Conservation (phyloP, 2,113 vertebrate species). For the Gymnorhina tibicen region DNA sequence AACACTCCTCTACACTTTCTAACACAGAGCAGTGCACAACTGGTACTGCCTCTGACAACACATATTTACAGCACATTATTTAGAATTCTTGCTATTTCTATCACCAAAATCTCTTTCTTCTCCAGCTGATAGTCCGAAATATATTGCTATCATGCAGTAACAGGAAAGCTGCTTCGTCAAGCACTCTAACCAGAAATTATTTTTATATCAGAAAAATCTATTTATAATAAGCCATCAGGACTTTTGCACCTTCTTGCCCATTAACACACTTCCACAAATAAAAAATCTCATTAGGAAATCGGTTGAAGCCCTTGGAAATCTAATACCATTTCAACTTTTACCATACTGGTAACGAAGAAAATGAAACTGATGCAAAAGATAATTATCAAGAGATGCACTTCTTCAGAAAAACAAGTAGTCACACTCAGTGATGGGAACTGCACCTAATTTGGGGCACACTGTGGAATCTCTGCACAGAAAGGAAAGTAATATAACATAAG, state of each 20-base stretch:
- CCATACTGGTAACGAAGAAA: not conserved
- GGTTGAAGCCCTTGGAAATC: not conserved
- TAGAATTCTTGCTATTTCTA: not conserved
- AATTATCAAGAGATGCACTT: not conserved
- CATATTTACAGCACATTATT: not conserved
- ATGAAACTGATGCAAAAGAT: not conserved
- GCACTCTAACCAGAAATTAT: not conserved
- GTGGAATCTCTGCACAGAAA: not conserved
- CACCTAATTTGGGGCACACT: not conserved
- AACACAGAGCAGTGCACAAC: not conserved
- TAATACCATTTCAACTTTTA: not conserved
- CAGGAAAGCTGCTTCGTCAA: not conserved
- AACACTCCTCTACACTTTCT: not conserved
- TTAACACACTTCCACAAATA: not conserved
- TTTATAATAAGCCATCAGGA: not conserved
- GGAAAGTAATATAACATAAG: not conserved
- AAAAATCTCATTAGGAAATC: not conserved
- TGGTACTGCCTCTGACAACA: not conserved
- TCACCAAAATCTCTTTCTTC: not conserved
- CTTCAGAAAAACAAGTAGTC: conserved; percentile 2
- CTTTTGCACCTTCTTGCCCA: not conserved
- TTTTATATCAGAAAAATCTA: not conserved
- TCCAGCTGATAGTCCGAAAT: not conserved
- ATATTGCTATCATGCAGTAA: not conserved
- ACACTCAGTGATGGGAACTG: not conserved